phyloP scores from a whole-genome alignment of 2,113 vertebrate genomes.

The Hypomesus transpacificus region DNA sequence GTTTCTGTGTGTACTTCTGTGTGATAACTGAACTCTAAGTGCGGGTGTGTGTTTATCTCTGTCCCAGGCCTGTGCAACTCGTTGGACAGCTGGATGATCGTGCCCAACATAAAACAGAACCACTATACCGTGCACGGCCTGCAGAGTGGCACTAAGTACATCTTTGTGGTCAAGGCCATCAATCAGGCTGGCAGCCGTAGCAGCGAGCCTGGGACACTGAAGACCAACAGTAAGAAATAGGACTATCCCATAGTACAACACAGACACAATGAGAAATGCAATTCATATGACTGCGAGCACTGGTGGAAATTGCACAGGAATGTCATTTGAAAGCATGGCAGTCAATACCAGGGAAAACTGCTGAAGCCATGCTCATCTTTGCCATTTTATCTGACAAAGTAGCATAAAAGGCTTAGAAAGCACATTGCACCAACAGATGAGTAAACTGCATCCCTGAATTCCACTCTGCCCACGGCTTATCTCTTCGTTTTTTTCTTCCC shows the following conservation, averaged over 20 bases:
- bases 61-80: constrained; percentile 93
- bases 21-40: background rate
- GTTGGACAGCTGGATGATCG: constrained; percentile 99
- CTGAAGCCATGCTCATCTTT: too few species aligned
- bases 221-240: constrained; percentile 93
- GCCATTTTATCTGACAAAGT: too few species aligned
- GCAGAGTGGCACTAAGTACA: constrained; percentile 97
- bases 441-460: background rate
- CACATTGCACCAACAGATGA: too few species aligned
- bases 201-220: constrained; percentile 92
- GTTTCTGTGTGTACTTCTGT: background rate
- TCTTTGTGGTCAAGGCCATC: constrained; percentile 97
- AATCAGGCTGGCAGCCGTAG: constrained; percentile 96
- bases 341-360: too few species aligned
- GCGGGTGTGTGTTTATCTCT: background rate
- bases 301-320: too few species aligned
- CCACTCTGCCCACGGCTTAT: background rate
- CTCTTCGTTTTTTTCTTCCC: background rate
- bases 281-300: too few species aligned
- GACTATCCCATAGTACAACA: background rate
- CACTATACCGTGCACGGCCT: constrained; percentile 97
- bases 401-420: too few species aligned
- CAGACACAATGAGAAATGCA: too few species aligned
- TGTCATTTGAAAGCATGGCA: too few species aligned
- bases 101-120: constrained; percentile 98